Evolutionary conservation across 2,797 vertebrate genomes (phyloP), one percentile per base, ranked within the genome.

Genomic region (Austrolebias charrua): DNA sequence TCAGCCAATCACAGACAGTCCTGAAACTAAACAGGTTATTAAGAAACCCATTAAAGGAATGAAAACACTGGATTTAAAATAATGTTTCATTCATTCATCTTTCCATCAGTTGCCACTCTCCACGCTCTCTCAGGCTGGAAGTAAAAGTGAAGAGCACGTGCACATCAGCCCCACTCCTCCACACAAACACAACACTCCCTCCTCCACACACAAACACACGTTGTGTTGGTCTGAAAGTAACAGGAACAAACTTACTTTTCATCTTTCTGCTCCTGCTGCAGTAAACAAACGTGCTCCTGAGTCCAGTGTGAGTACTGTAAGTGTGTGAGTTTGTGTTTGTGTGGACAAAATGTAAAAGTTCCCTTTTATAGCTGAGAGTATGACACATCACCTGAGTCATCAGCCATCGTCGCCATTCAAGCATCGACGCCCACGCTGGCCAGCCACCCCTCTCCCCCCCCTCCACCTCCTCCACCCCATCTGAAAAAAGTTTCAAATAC

Each of bases 361-460:
- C 88, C 86, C 89, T 88, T 93, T 92, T 93, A 91, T 91, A 91
- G 83, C 69, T 56, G 19, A 48, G 80, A 82, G 78, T 55, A 91
- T 92, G 91, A 92, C 90, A 90, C 91, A 90, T 88, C 86, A 89
- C 87, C 87, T 91, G 88, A 91, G 90, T 91, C 90, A 91, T 86
- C 88, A 83, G 75, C 73, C 71, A 70, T 74, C 63, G 63, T 76
- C 70, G 75, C 76, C 73, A 75, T 80, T 79, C 69, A 59, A 52
- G 52, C 71, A 64, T 77, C 60, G 5, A 77, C 83, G 69, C 84
- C 79, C 79, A 83, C 85, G 9, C 71, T 42, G 71, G 57, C 65
- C 76, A 63, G 3, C 60, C 73, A 12, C 54, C 72, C 47, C 45
- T n/a, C 28, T 13, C 38, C 40, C 4, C 14, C 42, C 19, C 55